Conservation (phyloP, 2,888 invertebrate genomes). For the Euphydryas editha region DNA sequence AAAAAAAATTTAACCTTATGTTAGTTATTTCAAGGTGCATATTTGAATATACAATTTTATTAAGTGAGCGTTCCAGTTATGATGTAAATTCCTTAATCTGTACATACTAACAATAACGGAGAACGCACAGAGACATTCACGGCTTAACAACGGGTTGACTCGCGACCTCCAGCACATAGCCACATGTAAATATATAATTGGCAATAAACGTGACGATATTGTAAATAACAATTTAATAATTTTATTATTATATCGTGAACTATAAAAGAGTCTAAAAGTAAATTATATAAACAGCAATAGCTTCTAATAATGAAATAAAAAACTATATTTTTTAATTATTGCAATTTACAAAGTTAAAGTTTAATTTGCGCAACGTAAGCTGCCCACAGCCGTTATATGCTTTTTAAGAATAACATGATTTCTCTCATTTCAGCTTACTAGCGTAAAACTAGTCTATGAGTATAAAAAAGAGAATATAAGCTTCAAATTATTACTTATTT, state of each 20-base stretch:
- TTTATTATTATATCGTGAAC: neutral
- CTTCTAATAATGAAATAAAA: neutral
- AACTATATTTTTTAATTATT: neutral
- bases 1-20: no score
- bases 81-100: no score
- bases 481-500: neutral
- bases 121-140: constrained; percentile 39
- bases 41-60: no score
- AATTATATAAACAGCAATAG: neutral
- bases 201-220: constrained; percentile 12
- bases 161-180: constrained; percentile 40
- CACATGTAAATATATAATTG: constrained; percentile 23
- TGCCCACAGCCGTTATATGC: no score
- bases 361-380: neutral
- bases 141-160: constrained; percentile 39
- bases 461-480: neutral
- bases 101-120: constrained; percentile 30
- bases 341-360: neutral
- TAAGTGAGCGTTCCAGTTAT: no score
- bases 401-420: no score
- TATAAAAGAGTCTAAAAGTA: constrained; percentile 16
- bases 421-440: constrained; percentile 1
- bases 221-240: constrained; percentile 15
- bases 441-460: neutral
- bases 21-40: no score